Conservation (phyloP, 2,797 vertebrate species). For the Halcyon smyrnensis region DNA sequence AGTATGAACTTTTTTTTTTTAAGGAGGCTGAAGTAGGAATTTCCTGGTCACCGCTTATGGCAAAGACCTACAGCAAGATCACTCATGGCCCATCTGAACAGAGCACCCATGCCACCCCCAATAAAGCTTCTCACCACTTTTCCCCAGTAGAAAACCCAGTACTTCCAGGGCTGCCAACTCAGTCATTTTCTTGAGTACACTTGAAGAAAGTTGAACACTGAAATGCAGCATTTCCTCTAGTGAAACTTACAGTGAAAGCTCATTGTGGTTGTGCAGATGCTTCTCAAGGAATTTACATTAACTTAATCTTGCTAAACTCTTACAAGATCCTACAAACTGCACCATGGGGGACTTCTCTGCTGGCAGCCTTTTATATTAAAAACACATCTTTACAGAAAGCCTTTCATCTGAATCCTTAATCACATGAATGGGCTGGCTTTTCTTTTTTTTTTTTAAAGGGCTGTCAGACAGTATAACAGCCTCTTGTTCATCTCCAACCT, state of each 20-base stretch:
- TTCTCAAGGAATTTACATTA: background rate
- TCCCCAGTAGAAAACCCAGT: background rate
- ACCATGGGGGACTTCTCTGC: background rate
- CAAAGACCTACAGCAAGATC: background rate
- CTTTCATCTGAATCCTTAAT: slow-evolving; percentile 15
- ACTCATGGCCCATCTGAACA: background rate
- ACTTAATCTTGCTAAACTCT: slow-evolving; percentile 37
- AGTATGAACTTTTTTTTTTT: too few relatives aligned
- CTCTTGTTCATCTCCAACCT: background rate
- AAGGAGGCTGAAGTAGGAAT: background rate
- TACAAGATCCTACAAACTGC: background rate
- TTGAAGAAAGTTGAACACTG: background rate
- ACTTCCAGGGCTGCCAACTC: background rate
- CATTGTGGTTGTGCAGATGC: background rate
- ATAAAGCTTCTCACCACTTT: background rate
- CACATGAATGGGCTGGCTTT: background rate
- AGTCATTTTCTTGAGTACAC: background rate
- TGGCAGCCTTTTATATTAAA: slow-evolving; percentile 28
- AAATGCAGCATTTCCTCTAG: background rate
- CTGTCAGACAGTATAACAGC: background rate
- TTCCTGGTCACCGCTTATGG: background rate
- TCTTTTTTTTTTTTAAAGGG: background rate
- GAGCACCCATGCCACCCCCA: background rate
- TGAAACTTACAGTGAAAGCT: background rate
- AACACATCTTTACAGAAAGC: background rate